A percentile compares a stretch with the other conserved stretches of the same genome.
These are phyloP conservation scores for Acropternis orthonyx DNA, from an alignment of 2,797 vertebrate genomes.

Conservation along the genomic window DNA sequence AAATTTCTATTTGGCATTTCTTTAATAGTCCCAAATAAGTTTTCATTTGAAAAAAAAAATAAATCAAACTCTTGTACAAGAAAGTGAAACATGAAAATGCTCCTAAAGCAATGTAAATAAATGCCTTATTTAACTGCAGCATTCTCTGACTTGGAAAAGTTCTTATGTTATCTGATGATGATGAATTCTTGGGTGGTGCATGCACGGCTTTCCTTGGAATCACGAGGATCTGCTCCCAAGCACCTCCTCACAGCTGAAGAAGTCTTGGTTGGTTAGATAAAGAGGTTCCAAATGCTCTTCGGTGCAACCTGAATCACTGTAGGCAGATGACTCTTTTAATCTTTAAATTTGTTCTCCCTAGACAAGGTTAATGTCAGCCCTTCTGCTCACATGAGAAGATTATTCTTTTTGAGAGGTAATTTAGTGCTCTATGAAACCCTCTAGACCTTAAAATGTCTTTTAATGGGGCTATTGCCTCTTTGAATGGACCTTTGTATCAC, in stretches of 20 bases:
- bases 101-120: background rate
- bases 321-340: background rate
- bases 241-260: background rate
- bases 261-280: background rate
- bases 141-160: background rate
- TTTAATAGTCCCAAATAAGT: background rate
- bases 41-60: background rate
- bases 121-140: background rate
- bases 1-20: background rate
- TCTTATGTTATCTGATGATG: background rate
- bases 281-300: background rate
- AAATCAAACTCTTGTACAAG: rapidly evolving
- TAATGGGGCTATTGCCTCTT: background rate
- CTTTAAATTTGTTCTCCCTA: background rate
- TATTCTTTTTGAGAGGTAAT: background rate
- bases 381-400: background rate
- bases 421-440: background rate
- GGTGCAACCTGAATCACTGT: background rate
- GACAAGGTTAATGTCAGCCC: background rate
- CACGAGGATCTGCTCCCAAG: background rate
- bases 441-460: background rate
- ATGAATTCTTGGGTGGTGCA: background rate
- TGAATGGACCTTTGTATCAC: background rate
- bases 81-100: background rate
- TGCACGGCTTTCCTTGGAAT: background rate